Percentiles rank a stretch among this genome's conserved stretches.
phyloP scores from a whole-genome alignment of 1,140 invertebrate genomes.

The Mya arenaria region DNA sequence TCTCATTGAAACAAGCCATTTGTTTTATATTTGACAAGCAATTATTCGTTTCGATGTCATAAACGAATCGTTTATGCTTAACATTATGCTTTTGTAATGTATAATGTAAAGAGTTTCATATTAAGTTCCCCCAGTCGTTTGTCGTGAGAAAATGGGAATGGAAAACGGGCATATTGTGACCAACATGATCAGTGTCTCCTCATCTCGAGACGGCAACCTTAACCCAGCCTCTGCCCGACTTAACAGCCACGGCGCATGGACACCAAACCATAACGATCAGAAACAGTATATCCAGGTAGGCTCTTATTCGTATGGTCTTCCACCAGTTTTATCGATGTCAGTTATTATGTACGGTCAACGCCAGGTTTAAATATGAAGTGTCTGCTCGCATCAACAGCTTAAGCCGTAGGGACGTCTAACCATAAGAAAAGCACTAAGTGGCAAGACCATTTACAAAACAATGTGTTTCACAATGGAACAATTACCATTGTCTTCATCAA shows the following conservation, averaged over 20 bases:
- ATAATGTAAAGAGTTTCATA: no score
- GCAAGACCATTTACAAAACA: not conserved
- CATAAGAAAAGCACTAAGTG: not conserved
- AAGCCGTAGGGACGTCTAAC: not conserved
- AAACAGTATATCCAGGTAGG: slow-evolving; percentile 70
- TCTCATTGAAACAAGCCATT: no score
- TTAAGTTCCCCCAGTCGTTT: slow-evolving; percentile 80
- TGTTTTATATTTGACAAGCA: no score
- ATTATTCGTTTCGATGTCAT: no score
- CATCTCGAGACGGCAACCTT: slow-evolving; percentile 76
- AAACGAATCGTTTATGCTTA: no score
- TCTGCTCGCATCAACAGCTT: not conserved
- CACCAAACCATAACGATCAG: slow-evolving; percentile 67
- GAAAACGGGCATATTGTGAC: slow-evolving; percentile 82
- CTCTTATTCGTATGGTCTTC: not conserved
- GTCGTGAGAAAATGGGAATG: slow-evolving; percentile 86
- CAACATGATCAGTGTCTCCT: slow-evolving; percentile 84
- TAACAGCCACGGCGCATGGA: slow-evolving; percentile 71
- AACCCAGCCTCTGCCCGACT: slow-evolving; percentile 74
- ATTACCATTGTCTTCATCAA: not conserved
- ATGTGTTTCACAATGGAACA: not conserved
- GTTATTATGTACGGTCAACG: not conserved
- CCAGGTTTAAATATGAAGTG: not conserved
- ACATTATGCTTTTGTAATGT: no score
- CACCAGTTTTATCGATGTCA: not conserved